phyloP scores from a whole-genome alignment of 2,797 vertebrate species.

The Australoheros facetus region DNA sequence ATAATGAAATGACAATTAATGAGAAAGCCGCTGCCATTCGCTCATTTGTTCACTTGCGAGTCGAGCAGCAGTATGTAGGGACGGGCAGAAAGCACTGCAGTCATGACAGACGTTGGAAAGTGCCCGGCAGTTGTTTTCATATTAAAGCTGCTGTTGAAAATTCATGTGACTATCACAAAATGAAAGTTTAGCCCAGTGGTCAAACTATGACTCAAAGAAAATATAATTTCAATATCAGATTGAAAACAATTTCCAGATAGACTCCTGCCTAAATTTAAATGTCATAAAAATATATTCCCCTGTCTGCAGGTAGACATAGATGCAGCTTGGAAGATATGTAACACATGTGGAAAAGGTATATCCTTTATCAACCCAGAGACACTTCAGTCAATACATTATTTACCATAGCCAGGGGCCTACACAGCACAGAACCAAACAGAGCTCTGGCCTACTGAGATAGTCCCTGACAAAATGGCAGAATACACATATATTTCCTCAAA shows the following conservation, averaged over 20 bases:
- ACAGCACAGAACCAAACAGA: slow-evolving; percentile 31
- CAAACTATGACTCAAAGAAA: not conserved
- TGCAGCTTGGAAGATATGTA: slow-evolving; percentile 14
- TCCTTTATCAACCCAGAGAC: slow-evolving; percentile 65
- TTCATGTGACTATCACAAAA: slow-evolving; percentile 6
- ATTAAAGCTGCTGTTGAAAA: slow-evolving; percentile 13
- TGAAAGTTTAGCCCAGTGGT: not conserved
- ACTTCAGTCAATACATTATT: slow-evolving; percentile 70
- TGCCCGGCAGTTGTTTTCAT: slow-evolving; percentile 33
- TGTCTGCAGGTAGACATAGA: not conserved
- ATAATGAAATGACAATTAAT: slow-evolving; percentile 87
- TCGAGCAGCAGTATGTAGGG: slow-evolving; percentile 47
- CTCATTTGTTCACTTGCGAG: slow-evolving; percentile 71
- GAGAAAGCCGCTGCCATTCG: slow-evolving; percentile 78
- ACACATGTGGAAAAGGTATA: slow-evolving; percentile 28
- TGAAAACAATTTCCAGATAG: not conserved
- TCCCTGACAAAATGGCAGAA: slow-evolving; percentile 45
- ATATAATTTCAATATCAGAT: not conserved
- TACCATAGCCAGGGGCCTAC: slow-evolving; percentile 56
- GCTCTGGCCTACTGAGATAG: slow-evolving; percentile 53
- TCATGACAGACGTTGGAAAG: slow-evolving; percentile 24
- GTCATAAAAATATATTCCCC: not conserved
- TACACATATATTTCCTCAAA: slow-evolving; percentile 54
- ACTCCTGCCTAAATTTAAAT: not conserved
- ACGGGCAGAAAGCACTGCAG: slow-evolving; percentile 42